phyloP scores from a whole-genome alignment of 2,888 invertebrate genomes.

The Laothoe populi region DNA sequence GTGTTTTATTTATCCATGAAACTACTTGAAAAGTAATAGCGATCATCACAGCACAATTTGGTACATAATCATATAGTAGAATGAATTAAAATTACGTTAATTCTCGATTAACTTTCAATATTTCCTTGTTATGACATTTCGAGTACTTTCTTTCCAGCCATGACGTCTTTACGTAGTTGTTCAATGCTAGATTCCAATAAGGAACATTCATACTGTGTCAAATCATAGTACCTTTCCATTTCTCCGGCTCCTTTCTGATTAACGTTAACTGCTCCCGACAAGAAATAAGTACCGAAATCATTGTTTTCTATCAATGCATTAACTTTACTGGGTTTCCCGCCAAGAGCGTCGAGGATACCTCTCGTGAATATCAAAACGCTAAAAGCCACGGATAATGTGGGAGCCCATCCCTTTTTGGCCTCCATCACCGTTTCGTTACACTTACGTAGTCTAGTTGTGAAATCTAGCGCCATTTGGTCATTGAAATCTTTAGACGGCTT shows the following conservation, averaged over 20 bases:
- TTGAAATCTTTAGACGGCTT: conserved; percentile 79
- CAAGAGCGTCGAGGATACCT: conserved; percentile 80
- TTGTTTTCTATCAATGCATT: conserved; percentile 69
- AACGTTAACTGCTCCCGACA: conserved; percentile 60
- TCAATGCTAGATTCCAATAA: conserved; percentile 59
- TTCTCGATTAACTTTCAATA: background rate
- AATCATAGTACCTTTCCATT: conserved; percentile 57
- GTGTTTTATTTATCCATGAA: conserved; percentile 38
- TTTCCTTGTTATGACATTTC: conserved; percentile 48
- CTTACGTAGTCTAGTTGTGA: conserved; percentile 77
- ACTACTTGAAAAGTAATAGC: background rate
- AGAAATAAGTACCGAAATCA: conserved; percentile 68
- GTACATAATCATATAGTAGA: too few species aligned
- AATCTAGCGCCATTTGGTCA: conserved; percentile 68
- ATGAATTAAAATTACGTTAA: too few species aligned
- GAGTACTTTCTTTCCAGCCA: conserved; percentile 58
- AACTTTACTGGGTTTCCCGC: conserved; percentile 51
- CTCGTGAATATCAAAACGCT: conserved; percentile 86
- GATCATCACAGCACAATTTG: background rate
- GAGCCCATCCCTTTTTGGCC: conserved; percentile 85
- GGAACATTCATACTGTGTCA: conserved; percentile 58
- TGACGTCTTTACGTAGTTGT: conserved; percentile 60
- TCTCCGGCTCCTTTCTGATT: conserved; percentile 54
- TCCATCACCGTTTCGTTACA: conserved; percentile 86
- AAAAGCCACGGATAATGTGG: conserved; percentile 87